Conservation (phyloP, 2,113 vertebrate genomes). For the Trinectes maculatus region DNA sequence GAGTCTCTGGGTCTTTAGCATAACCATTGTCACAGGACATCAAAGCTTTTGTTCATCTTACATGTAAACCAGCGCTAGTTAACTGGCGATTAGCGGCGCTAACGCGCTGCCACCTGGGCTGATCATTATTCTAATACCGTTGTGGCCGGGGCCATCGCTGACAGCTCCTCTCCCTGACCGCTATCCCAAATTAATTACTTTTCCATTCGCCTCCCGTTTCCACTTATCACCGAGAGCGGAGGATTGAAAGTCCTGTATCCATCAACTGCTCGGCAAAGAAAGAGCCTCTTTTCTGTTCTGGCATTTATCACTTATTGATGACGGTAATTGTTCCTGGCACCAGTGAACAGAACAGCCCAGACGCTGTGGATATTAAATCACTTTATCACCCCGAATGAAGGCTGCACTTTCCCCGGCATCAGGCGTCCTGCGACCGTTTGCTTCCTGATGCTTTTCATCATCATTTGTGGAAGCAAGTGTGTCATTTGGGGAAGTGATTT, state of each 20-base stretch:
- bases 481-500: conserved; percentile 8
- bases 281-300: conserved; percentile 54
- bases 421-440: conserved; percentile 31
- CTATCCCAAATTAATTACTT: conserved; percentile 52
- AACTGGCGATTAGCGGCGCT: not conserved
- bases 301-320: conserved; percentile 76
- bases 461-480: conserved; percentile 15
- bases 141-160: conserved; percentile 1
- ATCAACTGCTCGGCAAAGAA: conserved; percentile 53
- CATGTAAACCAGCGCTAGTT: not conserved
- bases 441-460: conserved; percentile 46
- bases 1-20: not conserved
- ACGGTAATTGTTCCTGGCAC: conserved; percentile 70
- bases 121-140: conserved; percentile 28
- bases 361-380: conserved; percentile 73
- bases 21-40: not conserved
- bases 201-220: conserved; percentile 31
- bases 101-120: conserved; percentile 4
- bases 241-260: conserved; percentile 42
- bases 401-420: conserved; percentile 37
- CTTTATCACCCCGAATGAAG: conserved; percentile 66
- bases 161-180: conserved; percentile 19
- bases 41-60: not conserved
- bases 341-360: conserved; percentile 60
- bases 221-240: conserved; percentile 39